Evolutionary conservation across 2,888 invertebrate genomes (phyloP), one percentile per base, ranked within the genome.

Genomic region (Serripes groenlandicus): DNA sequence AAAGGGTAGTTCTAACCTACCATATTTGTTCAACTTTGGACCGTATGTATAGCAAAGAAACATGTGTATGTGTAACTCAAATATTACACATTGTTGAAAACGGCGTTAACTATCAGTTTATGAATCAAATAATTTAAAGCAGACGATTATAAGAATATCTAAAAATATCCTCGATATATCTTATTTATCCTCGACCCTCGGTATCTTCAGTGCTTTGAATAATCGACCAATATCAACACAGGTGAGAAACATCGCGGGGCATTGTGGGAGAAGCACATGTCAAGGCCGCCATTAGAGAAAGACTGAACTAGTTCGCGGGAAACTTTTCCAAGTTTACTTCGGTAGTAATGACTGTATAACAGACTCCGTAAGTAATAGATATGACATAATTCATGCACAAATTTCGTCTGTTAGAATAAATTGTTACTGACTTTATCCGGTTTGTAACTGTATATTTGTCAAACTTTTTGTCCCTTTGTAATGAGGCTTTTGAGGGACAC

Each of bases 251-350:
- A 42, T 26, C 79, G 82, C 79, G 58, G 34, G 70, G 85, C 77
- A 82, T 85, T 85, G 32, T 85, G 85, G 85, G 81, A 77, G 21
- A 74, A 52, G 78, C 85, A 82, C 85, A 85, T 85, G 85, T 85
- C 85, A 85, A 85, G 85, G 85, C 85, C 85, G 85, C 85, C 85
- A 85, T 85, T 80, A 73, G 62, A 54, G 75, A 80, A 64, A 78
- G 70, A 69, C 70, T 71, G 68, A 74, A 75, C 68, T 60, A 79
- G 76, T 85, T 85, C 85, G 85, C 85, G 85, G 81, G 85, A 85
- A 85, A 85, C 70, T 71, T 80, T 74, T 74, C 11, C 49, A 66
- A 77, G 71, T 68, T 78, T 82, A 73, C 64, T 69, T 72, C 21
- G 18, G n/a, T 0, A 66, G 23, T 1, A 26, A n/a, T 15, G 42